These are phyloP conservation scores for Carlito syrichta DNA, from an alignment of 2,113 vertebrate genomes.

Conservation along the genomic window DNA sequence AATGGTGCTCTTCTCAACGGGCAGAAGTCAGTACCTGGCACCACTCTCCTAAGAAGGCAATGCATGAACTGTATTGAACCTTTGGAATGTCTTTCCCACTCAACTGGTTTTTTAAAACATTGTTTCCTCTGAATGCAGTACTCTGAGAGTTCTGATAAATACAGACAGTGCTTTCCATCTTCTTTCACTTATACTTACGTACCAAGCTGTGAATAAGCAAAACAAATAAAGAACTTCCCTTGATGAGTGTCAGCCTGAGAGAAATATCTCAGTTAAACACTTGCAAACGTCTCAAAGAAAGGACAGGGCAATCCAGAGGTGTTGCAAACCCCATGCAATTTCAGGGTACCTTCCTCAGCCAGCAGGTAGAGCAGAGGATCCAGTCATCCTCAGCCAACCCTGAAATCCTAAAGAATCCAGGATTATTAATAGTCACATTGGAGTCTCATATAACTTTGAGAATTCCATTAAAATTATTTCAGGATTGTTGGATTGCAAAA, in stretches of 20 bases:
- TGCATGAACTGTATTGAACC: rapidly evolving
- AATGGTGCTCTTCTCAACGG: rapidly evolving
- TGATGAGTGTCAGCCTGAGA: not conserved
- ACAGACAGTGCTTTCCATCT: rapidly evolving
- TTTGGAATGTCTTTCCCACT: not conserved
- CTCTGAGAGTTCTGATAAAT: not conserved
- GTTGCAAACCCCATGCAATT: too few relatives aligned
- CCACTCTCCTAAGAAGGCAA: not conserved
- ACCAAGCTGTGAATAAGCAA: not conserved
- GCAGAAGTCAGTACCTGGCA: too few relatives aligned
- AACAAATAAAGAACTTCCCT: not conserved
- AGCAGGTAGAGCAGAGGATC: too few relatives aligned
- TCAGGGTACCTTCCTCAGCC: not conserved
- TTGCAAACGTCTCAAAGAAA: not conserved
- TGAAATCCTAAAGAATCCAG: not conserved
- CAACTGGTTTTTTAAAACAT: not conserved
- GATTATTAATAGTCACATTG: too few relatives aligned
- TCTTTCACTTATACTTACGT: not conserved
- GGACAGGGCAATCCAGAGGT: not conserved
- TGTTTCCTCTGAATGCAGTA: not conserved
- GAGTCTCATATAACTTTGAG: not conserved
- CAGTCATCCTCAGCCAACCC: not conserved
- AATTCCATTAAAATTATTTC: not conserved
- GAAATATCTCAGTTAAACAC: not conserved
- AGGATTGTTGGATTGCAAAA: not conserved